Percentiles rank a stretch among this genome's conserved stretches.
Conservation (phyloP, 2,113 vertebrate genomes). For the Girardinichthys multiradiatus region DNA sequence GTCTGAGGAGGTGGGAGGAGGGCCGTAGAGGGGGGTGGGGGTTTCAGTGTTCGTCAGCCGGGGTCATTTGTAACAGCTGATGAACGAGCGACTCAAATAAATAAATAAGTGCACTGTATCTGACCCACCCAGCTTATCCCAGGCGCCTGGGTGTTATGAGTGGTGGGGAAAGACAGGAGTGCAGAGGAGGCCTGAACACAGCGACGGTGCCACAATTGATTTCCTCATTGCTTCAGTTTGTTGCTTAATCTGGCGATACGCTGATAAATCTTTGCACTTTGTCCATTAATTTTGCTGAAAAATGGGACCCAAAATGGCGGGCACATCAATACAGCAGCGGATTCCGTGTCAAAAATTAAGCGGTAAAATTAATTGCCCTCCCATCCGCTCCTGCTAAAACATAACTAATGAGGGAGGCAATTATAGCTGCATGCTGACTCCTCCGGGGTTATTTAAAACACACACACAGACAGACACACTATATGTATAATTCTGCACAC, state of each 20-base stretch:
- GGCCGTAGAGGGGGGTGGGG: constrained; percentile 35
- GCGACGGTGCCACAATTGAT: constrained; percentile 81
- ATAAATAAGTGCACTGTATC: constrained; percentile 76
- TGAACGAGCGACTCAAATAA: constrained; percentile 80
- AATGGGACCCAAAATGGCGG: constrained; percentile 81
- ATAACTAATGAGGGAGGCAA: constrained; percentile 85
- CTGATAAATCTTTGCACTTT: constrained; percentile 82
- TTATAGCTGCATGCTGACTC: constrained; percentile 81
- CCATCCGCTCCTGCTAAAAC: constrained; percentile 81
- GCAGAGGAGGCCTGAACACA: constrained; percentile 44
- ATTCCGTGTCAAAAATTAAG: constrained; percentile 83
- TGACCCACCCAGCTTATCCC: constrained; percentile 72
- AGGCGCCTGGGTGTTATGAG: constrained; percentile 51
- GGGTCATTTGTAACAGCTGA: constrained; percentile 79
- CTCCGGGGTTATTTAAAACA: constrained; percentile 80
- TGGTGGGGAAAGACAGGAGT: neutral
- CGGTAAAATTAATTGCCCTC: constrained; percentile 84
- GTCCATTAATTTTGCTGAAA: constrained; percentile 84
- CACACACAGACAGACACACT: constrained; percentile 48
- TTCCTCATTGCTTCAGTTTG: constrained; percentile 83
- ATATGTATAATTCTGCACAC: constrained; percentile 28
- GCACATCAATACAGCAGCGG: constrained; percentile 80
- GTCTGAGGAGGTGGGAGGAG: constrained; percentile 49
- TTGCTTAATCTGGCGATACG: constrained; percentile 82
- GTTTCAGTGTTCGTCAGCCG: constrained; percentile 64